These are phyloP conservation scores for Anthonomus grandis DNA, from an alignment of 1,140 invertebrate species.

Conservation along the genomic window DNA sequence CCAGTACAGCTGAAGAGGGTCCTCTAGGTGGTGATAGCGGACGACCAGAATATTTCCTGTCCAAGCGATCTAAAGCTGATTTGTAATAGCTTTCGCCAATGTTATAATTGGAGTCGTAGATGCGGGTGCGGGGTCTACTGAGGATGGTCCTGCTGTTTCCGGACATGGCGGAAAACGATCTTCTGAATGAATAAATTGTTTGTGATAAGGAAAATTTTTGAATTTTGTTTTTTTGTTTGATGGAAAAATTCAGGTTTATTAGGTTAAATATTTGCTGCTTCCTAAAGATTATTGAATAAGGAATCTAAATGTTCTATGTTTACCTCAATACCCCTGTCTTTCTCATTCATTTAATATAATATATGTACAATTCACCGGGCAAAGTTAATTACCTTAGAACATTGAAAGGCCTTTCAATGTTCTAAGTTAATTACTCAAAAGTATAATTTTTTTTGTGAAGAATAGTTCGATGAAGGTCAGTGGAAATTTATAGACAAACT, in stretches of 20 bases:
- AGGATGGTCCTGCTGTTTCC: slow-evolving; percentile 34
- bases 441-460: too few species aligned
- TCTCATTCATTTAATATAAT: too few species aligned
- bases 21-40: slow-evolving; percentile 49
- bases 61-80: slow-evolving; percentile 67
- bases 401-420: too few species aligned
- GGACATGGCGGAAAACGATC: too few species aligned
- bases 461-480: too few species aligned
- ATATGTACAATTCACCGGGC: too few species aligned
- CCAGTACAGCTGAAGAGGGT: slow-evolving; percentile 43
- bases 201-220: not conserved
- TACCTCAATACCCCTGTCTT: not conserved
- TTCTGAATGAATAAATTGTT: slow-evolving; percentile 5
- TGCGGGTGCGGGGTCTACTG: slow-evolving; percentile 63
- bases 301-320: not conserved
- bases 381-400: too few species aligned
- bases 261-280: not conserved
- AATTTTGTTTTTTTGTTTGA: not conserved
- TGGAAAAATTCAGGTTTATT: not conserved
- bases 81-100: slow-evolving; percentile 76
- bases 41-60: slow-evolving; percentile 62
- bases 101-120: slow-evolving; percentile 78
- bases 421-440: too few species aligned
- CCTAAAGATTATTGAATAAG: not conserved
- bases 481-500: too few species aligned